Evolutionary conservation across 2,888 invertebrate species (phyloP).

Genomic region (Drosophila vallismaia): DNA sequence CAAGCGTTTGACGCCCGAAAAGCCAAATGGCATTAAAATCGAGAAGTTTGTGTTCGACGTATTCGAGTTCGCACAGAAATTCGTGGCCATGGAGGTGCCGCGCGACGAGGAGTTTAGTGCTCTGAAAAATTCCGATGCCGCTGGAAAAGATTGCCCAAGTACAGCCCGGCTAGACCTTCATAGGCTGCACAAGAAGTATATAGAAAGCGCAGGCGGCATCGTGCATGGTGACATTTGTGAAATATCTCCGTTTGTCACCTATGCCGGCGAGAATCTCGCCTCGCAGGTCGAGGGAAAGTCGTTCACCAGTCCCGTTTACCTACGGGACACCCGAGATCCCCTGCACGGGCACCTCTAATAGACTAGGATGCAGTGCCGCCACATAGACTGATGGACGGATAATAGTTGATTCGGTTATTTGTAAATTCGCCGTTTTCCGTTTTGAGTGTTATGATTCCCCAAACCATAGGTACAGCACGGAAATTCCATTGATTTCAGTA

Average conservation of each 20-base stretch:
- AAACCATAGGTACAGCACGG: conserved; percentile 16
- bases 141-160: conserved; percentile 94
- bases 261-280: conserved; percentile 93
- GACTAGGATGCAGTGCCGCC: conserved; percentile 10
- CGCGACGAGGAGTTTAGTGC: conserved; percentile 98
- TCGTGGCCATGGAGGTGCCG: conserved; percentile 96
- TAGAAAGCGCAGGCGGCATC: conserved; percentile 92
- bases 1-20: conserved; percentile 89
- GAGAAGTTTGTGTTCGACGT: conserved; percentile 99
- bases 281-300: conserved; percentile 87
- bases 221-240: conserved; percentile 90
- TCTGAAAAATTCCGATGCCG: conserved; percentile 95
- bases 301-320: conserved; percentile 88
- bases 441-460: conserved; percentile 22
- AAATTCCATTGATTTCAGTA: conserved; percentile 37
- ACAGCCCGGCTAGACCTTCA: conserved; percentile 93
- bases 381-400: conserved; percentile 44
- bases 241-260: conserved; percentile 95
- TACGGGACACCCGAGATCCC: conserved; percentile 84
- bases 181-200: conserved; percentile 90
- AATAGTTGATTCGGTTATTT: conserved; percentile 30
- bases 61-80: conserved; percentile 95
- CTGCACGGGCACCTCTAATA: conserved; percentile 80
- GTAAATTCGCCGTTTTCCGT: conserved; percentile 22
- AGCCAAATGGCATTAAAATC: conserved; percentile 98